phyloP scores from a whole-genome alignment of 2,113 vertebrate species.

The Pachycephala philippinensis region DNA sequence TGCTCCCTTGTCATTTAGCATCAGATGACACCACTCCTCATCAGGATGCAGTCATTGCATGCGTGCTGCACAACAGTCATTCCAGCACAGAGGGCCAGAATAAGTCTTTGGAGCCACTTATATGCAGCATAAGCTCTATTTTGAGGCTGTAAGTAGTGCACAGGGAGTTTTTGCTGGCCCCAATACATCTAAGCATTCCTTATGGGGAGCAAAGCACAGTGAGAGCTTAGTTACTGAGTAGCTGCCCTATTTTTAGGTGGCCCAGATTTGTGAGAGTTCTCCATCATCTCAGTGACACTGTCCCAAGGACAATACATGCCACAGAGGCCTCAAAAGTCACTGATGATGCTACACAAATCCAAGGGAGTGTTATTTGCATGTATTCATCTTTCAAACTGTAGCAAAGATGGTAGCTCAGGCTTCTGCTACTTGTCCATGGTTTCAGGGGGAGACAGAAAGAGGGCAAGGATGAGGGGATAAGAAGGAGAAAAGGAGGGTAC shows the following conservation, averaged over 20 bases:
- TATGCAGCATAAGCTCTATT: not conserved
- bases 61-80: not conserved
- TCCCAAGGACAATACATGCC: not conserved
- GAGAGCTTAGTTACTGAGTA: not conserved
- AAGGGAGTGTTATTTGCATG: not conserved
- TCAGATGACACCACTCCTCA: slow-evolving; percentile 48
- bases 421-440: not conserved
- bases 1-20: slow-evolving; percentile 26
- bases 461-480: not conserved
- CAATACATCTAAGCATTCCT: not conserved
- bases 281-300: not conserved
- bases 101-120: not conserved
- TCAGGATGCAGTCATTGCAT: not conserved
- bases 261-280: not conserved
- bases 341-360: not conserved
- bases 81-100: not conserved
- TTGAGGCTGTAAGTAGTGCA: not conserved
- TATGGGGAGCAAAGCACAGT: not conserved
- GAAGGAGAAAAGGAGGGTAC: not conserved
- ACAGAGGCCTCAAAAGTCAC: not conserved
- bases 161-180: not conserved
- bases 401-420: not conserved
- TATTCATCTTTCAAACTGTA: not conserved
- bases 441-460: not conserved
- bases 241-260: not conserved